phyloP scores from a whole-genome alignment of 2,888 invertebrate species.

The Troilus luridus region DNA sequence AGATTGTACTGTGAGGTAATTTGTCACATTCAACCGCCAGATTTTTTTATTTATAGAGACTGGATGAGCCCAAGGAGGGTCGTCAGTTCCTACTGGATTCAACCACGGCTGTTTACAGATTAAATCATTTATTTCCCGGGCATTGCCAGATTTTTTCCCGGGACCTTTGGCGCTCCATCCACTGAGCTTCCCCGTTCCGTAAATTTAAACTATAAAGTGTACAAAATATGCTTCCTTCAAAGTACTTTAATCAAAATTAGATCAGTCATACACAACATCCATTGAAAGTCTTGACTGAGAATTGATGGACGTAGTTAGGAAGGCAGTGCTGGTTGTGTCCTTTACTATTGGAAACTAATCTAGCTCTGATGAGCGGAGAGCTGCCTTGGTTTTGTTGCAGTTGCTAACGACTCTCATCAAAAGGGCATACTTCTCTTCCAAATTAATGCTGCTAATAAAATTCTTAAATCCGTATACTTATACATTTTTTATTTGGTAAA shows the following conservation, averaged over 20 bases:
- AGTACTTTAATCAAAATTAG: not conserved
- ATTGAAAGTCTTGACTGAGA: constrained; percentile 10
- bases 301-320: constrained; percentile 7
- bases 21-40: too few relatives aligned
- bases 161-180: too few relatives aligned
- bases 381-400: not conserved
- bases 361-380: not conserved
- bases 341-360: constrained; percentile 16
- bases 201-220: too few relatives aligned
- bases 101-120: too few relatives aligned
- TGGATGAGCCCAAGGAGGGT: too few relatives aligned
- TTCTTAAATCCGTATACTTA: not conserved
- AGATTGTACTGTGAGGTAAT: too few relatives aligned
- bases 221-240: not conserved
- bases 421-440: not conserved
- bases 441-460: not conserved
- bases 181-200: too few relatives aligned
- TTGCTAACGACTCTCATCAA: constrained; percentile 26
- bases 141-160: too few relatives aligned
- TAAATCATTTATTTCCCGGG: too few relatives aligned
- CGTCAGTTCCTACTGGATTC: too few relatives aligned
- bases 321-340: not conserved
- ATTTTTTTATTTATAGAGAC: too few relatives aligned
- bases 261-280: not conserved
- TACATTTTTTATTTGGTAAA: too few relatives aligned